Conservation (phyloP, 2,113 vertebrate genomes). For the Nothoprocta pentlandii region DNA sequence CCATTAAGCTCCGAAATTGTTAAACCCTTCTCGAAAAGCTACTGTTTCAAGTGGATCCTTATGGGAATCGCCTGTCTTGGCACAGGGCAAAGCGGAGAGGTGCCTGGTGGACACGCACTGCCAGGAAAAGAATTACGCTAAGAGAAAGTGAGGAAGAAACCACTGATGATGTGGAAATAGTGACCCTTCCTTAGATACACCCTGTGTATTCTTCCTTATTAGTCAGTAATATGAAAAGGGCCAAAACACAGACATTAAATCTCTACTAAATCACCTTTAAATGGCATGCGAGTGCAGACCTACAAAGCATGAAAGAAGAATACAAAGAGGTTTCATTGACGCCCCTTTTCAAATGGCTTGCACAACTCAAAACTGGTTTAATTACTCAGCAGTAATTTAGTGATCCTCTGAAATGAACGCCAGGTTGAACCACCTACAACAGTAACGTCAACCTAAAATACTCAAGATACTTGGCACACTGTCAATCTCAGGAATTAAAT, state of each 20-base stretch:
- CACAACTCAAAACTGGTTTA: constrained; percentile 54
- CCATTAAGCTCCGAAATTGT: not conserved
- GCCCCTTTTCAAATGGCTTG: not conserved
- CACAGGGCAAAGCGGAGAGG: accelerated
- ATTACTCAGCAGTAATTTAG: constrained; percentile 42
- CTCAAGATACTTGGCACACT: not conserved
- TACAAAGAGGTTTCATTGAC: not conserved
- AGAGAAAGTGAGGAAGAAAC: not conserved
- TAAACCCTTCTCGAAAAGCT: not conserved
- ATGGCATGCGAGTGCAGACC: not conserved
- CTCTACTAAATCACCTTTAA: constrained; percentile 11
- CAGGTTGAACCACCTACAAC: not conserved
- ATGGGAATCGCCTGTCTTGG: not conserved
- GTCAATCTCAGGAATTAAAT: not conserved
- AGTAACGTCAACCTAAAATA: not conserved
- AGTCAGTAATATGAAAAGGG: not conserved
- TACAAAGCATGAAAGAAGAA: not conserved
- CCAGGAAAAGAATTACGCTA: not conserved
- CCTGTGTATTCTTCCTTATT: not conserved
- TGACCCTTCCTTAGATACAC: not conserved
- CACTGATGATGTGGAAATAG: not conserved
- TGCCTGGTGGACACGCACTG: not conserved
- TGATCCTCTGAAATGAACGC: constrained; percentile 41
- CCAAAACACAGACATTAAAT: not conserved
- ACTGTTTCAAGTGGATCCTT: not conserved